Evolutionary conservation across 2,888 invertebrate species (phyloP), one percentile per base, ranked within the genome.

Genomic region (Norana najaformis): DNA sequence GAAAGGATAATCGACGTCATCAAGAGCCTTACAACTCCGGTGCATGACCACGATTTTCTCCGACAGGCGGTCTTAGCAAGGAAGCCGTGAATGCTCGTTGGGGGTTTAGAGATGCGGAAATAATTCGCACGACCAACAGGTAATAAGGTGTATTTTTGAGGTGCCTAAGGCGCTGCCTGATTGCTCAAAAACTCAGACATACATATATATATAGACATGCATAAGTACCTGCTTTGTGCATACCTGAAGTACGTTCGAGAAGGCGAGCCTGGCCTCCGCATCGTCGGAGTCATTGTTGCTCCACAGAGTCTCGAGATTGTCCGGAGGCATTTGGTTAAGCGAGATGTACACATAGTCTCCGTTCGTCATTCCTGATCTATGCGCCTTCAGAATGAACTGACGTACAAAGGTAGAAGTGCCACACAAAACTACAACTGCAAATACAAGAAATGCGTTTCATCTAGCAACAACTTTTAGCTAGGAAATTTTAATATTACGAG

Each of bases 311-410:
- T 47, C 39, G 39, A 91, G n/a, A 36, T 89, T n/a, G 4, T 83
- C 37, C 18, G 88, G 88, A 18, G 90, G 90, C 39, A 88, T 88
- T 82, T 36, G 39, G 85, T 85, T 85, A 23, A 36, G 13, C 16
- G 89, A 38, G 90, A 91, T 88, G 88, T 82, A 91, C 8, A 69
- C 88, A 82, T 89, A 91, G 23, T 91, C 91, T 37, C 89, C 90
- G 35, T 53, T 69, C 37, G 91, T 91, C 92, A 92, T 91, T 23
- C 91, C 91, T 34, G 36, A 34, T 14, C 83, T 88, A 16, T 90
- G 89, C 1, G 91, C 92, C 35, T 20, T 41, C 35, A 91, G 83
- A 90, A 92, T 91, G 85, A 92, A 91, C 82, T 89, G 47, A 36
- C 88, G 39, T 5, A 91, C 37, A 89, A 89, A 90, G n/a, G 34